These are phyloP conservation scores for Ichneumoninae sp. DNA, from an alignment of 2,888 invertebrate genomes.

Conservation along the genomic window DNA sequence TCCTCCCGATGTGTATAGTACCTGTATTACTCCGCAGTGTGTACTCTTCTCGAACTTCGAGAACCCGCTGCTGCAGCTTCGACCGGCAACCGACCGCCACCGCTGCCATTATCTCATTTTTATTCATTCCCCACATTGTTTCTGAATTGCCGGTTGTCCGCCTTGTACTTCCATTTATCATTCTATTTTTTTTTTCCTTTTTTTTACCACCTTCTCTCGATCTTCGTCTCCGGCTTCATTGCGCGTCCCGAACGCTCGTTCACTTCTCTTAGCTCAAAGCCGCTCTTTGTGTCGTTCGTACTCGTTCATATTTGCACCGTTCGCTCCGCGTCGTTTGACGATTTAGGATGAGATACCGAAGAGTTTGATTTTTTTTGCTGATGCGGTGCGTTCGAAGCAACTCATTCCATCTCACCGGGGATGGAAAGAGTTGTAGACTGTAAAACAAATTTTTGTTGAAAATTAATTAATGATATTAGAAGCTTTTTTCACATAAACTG, in stretches of 20 bases:
- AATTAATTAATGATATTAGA: background rate
- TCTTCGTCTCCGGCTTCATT: slow-evolving; percentile 1
- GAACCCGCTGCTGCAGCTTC: slow-evolving; percentile 50
- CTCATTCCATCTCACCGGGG: background rate
- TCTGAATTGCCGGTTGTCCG: slow-evolving; percentile 76
- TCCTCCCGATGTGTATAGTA: slow-evolving; percentile 24
- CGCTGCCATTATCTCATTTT: slow-evolving; percentile 76
- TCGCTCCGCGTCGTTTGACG: too few species aligned
- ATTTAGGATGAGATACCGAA: too few species aligned
- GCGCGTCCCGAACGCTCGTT: background rate
- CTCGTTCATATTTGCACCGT: too few species aligned
- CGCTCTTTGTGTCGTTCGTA: too few species aligned
- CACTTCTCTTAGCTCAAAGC: background rate
- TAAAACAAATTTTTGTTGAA: background rate
- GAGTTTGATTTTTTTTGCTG: too few species aligned
- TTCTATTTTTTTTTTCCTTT: slow-evolving; percentile 48
- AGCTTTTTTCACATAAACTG: too few species aligned
- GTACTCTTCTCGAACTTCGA: slow-evolving; percentile 65
- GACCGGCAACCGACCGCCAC: slow-evolving; percentile 66
- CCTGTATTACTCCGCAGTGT: slow-evolving; percentile 56
- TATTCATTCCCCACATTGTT: slow-evolving; percentile 78
- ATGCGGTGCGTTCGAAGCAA: too few species aligned
- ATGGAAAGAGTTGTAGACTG: background rate
- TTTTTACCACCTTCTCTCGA: slow-evolving; percentile 37
- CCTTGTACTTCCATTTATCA: slow-evolving; percentile 73